Evolutionary conservation across 1,140 invertebrate species (phyloP), one percentile per base, ranked within the genome.

Genomic region (Anastrepha ludens): DNA sequence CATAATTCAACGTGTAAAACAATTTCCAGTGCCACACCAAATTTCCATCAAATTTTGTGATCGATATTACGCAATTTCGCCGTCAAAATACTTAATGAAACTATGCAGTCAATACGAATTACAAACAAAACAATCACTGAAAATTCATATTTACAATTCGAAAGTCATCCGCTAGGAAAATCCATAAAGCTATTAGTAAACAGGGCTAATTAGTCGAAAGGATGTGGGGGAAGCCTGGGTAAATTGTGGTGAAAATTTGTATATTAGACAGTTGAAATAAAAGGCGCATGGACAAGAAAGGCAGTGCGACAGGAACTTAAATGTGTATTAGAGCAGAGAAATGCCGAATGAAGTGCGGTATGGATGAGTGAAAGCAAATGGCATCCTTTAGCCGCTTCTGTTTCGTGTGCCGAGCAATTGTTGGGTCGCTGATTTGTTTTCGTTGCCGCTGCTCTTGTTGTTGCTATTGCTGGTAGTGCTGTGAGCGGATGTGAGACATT

Each of bases 401-500:
- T 47, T 81, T 20, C 41, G 20, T 50, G 7, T 55, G n/a, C 67
- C 11, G 44, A 17, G 17, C 11, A 15, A 62, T 15, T 62, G 60
- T 15, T 29, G 29, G 29, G n/a, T 62, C 15, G 60, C 60, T 17
- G 4, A 15, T 44, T 58, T 47, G 47, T 0, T 81, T 81, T 50
- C n/a, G 70, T 50, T 81, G n/a, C n/a, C 9, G n/a, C 47, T 81
- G 13, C 41, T 17, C 70, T 29, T 81, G 47, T 81, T 81, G 47
- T 55, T 58, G 47, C 17, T 81, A 55, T 17, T 47, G 70, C 17
- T 29, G 44, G 41, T 47, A 29, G 1, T 29, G 29, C 29, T 29
- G 29, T 29, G 29, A 47, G n/a, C 50, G 74, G 74, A 81, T 81
- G 47, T 55, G 74, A 81, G 74, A 81, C 74, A 81, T 81, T 81